A percentile compares a stretch with the other conserved stretches of the same genome.
Evolutionary conservation across 2,113 vertebrate genomes (phyloP).

Genomic region (Corythoichthys haematopterus): DNA sequence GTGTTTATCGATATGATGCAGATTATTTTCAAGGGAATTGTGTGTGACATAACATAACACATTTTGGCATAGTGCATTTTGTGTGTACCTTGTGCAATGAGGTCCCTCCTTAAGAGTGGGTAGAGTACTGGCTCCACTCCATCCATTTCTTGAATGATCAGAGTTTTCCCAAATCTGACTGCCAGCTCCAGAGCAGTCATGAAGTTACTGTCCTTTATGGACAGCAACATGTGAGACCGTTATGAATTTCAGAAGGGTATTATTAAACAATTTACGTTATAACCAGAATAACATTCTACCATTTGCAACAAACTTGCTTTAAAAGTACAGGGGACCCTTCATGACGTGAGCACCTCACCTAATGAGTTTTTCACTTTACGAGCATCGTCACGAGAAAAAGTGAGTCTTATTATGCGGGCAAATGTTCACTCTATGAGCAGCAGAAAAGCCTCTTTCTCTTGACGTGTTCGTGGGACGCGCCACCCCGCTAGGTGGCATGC

Average conservation of each 20-base stretch:
- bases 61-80: slow-evolving; percentile 1
- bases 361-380: no score
- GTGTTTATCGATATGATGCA: background rate
- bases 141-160: slow-evolving; percentile 96
- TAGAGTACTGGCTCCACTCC: slow-evolving; percentile 93
- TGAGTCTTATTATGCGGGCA: no score
- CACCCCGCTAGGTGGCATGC: no score
- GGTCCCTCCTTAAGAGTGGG: slow-evolving; percentile 86
- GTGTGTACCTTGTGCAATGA: slow-evolving; percentile 85
- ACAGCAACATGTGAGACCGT: background rate
- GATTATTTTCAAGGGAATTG: background rate
- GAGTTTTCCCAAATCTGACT: slow-evolving; percentile 95
- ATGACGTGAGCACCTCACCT: no score
- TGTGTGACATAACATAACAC: background rate
- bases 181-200: slow-evolving; percentile 88
- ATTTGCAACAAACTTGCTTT: background rate
- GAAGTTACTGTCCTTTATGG: slow-evolving; percentile 83
- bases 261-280: background rate
- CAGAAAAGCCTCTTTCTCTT: no score
- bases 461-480: no score
- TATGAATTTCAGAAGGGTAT: background rate
- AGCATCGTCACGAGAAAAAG: no score
- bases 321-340: background rate
- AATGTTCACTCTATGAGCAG: no score
- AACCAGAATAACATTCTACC: background rate